Percentiles rank a stretch among this genome's conserved stretches.
These are phyloP conservation scores for Mythimna impura DNA, from an alignment of 2,888 invertebrate genomes.

Conservation along the genomic window DNA sequence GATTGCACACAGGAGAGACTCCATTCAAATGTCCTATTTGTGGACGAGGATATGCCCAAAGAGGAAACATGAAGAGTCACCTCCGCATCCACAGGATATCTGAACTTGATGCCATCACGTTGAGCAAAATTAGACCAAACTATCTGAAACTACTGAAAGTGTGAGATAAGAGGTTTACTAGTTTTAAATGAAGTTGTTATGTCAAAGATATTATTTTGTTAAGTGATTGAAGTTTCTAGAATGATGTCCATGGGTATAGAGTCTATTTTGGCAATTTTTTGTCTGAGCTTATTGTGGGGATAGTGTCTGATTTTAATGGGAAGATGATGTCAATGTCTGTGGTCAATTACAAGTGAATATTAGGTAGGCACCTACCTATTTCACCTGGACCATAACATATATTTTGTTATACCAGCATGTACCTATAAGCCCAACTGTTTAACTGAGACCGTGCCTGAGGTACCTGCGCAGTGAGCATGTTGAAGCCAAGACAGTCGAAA, in stretches of 20 bases:
- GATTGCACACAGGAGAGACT: constrained; percentile 87
- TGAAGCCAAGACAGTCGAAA: background rate
- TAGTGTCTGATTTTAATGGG: background rate
- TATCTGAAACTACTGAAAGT: constrained; percentile 83
- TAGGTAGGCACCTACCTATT: background rate
- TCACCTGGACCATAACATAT: background rate
- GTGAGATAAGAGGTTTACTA: constrained; percentile 35
- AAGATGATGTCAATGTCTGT: background rate
- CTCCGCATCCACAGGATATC: constrained; percentile 83
- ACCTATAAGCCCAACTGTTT: too few species aligned
- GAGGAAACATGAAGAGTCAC: constrained; percentile 88
- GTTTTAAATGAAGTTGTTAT: constrained; percentile 17
- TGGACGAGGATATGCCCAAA: constrained; percentile 85
- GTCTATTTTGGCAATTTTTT: constrained; percentile 26
- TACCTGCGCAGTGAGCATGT: too few species aligned
- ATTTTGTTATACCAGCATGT: too few species aligned
- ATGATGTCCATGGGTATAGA: background rate
- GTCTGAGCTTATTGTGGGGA: constrained; percentile 28
- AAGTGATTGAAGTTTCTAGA: constrained; percentile 5
- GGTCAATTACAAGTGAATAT: background rate
- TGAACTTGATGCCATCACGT: constrained; percentile 78
- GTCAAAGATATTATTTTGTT: constrained; percentile 42
- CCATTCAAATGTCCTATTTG: constrained; percentile 88
- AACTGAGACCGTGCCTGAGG: too few species aligned
- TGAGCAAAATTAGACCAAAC: constrained; percentile 83